Conservation (phyloP, 1,140 invertebrate species). For the Riptortus pedestris region DNA sequence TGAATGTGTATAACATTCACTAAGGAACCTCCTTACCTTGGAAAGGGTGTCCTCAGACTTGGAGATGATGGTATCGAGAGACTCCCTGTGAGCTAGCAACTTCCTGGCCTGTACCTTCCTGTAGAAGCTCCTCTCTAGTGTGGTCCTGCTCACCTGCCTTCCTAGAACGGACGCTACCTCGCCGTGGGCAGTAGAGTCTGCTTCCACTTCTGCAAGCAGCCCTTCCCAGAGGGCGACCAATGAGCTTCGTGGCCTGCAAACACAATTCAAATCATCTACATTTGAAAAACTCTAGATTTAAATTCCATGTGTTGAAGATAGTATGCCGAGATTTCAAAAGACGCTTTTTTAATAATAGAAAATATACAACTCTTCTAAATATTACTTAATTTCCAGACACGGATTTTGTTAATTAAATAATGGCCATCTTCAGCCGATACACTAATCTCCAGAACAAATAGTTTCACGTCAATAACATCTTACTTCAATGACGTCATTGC, state of each 20-base stretch:
- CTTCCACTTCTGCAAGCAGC: conserved; percentile 82
- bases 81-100: conserved; percentile 82
- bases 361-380: too few species aligned
- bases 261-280: background rate
- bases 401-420: too few species aligned
- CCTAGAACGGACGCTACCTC: conserved; percentile 76
- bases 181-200: conserved; percentile 79
- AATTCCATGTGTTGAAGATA: too few species aligned
- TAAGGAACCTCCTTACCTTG: conserved; percentile 51
- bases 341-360: too few species aligned
- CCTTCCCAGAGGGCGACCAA: conserved; percentile 87
- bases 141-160: conserved; percentile 72
- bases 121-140: conserved; percentile 80
- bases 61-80: conserved; percentile 76
- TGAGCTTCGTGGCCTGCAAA: conserved; percentile 60
- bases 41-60: conserved; percentile 82
- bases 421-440: too few species aligned
- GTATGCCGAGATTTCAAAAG: too few species aligned
- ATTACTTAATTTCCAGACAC: too few species aligned
- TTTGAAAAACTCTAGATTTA: too few species aligned
- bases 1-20: too few species aligned
- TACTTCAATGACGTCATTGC: too few species aligned
- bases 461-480: too few species aligned
- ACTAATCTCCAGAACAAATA: too few species aligned
- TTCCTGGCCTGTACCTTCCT: conserved; percentile 87